phyloP scores from a whole-genome alignment of 2,888 invertebrate species.

The Ormyrus pomaceus region DNA sequence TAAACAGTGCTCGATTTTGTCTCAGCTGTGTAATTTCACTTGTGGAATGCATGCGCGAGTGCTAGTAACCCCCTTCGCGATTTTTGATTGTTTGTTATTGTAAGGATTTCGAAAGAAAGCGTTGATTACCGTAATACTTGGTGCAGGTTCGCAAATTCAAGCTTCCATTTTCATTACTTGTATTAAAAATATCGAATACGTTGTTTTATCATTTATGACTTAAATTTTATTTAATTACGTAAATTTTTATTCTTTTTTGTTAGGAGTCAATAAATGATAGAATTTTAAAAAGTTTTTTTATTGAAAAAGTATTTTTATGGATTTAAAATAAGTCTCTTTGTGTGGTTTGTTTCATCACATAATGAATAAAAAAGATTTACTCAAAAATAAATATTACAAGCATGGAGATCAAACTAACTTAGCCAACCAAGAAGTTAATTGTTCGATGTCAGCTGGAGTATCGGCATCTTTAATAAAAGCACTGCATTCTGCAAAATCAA shows the following conservation, averaged over 20 bases:
- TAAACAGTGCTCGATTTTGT: no score
- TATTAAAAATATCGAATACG: no score
- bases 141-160: no score
- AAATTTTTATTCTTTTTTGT: neutral
- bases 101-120: no score
- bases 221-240: no score
- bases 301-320: conserved; percentile 28
- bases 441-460: conserved; percentile 80
- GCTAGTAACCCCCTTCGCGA: no score
- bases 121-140: no score
- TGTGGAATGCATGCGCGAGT: no score
- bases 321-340: conserved; percentile 19
- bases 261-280: conserved; percentile 4
- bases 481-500: conserved; percentile 84
- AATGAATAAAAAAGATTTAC: conserved; percentile 45
- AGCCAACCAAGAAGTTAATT: conserved; percentile 85
- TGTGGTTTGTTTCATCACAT: conserved; percentile 15
- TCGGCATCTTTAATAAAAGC: conserved; percentile 79
- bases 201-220: no score
- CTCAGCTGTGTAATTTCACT: no score
- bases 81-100: no score
- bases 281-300: conserved; percentile 15
- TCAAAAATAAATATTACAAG: conserved; percentile 50
- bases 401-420: conserved; percentile 68
- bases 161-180: no score